Evolutionary conservation across 1,140 invertebrate genomes (phyloP).

Genomic region (Homarus americanus): DNA sequence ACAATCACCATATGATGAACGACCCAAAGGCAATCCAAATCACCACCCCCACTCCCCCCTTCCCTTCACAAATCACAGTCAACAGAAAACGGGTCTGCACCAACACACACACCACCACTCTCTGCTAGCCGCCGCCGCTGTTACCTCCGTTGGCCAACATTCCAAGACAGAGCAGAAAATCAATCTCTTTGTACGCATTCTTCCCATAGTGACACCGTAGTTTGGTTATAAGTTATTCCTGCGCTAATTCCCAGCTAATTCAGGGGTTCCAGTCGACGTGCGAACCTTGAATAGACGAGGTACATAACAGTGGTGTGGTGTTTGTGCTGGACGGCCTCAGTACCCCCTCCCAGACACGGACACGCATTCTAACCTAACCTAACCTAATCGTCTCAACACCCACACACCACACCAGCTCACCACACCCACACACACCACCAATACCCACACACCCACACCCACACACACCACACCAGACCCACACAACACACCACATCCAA

Average conservation of each 20-base stretch:
- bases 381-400: no score
- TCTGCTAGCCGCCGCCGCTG: background rate
- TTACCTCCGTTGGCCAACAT: background rate
- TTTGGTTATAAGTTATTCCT: no score
- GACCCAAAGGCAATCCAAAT: background rate
- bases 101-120: background rate
- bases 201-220: background rate
- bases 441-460: background rate
- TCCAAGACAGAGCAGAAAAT: constrained; percentile 4
- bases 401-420: no score
- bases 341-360: no score
- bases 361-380: no score
- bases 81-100: background rate
- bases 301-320: no score
- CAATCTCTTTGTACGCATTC: constrained; percentile 1
- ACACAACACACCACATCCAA: no score
- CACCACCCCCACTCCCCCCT: background rate
- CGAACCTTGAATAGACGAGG: no score
- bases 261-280: no score
- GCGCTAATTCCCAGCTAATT: no score
- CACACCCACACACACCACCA: background rate
- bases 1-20: background rate
- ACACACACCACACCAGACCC: background rate
- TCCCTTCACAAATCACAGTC: background rate
- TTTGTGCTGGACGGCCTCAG: no score